phyloP scores from a whole-genome alignment of 1,140 invertebrate genomes.

The Cotesia vestalis region DNA sequence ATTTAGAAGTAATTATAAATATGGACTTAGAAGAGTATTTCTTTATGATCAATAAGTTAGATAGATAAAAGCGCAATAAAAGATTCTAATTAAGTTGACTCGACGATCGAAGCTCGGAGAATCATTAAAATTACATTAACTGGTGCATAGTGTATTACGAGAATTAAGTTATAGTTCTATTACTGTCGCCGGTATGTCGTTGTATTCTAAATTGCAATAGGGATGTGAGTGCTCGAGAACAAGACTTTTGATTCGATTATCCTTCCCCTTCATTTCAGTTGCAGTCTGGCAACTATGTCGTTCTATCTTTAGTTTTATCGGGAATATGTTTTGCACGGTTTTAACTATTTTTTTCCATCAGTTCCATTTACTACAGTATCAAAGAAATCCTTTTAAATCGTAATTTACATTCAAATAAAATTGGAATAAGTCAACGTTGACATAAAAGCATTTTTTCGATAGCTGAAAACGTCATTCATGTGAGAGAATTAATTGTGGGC shows the following conservation, averaged over 20 bases:
- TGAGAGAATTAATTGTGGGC: too few relatives aligned
- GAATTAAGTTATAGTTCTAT: conserved; percentile 33
- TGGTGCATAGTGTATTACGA: conserved; percentile 19
- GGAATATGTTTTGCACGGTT: not conserved
- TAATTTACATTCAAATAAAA: too few relatives aligned
- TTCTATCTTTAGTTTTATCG: not conserved
- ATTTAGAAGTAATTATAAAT: too few relatives aligned
- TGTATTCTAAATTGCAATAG: conserved; percentile 4
- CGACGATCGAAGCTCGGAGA: conserved; percentile 19
- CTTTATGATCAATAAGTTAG: too few relatives aligned
- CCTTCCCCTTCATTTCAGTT: conserved; percentile 14
- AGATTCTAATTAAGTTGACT: not conserved
- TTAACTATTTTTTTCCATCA: not conserved
- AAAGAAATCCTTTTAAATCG: not conserved
- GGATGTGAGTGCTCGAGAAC: conserved; percentile 16
- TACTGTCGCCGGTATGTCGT: not conserved
- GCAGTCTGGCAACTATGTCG: not conserved
- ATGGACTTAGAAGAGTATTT: too few relatives aligned
- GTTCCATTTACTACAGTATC: not conserved
- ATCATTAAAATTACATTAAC: conserved; percentile 36
- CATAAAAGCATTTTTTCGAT: too few relatives aligned
- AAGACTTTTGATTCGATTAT: conserved; percentile 29
- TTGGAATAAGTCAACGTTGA: too few relatives aligned
- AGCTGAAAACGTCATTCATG: too few relatives aligned
- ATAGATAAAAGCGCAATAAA: too few relatives aligned